Conservation (phyloP, 2,888 invertebrate species). For the Perizoma affinitatum region DNA sequence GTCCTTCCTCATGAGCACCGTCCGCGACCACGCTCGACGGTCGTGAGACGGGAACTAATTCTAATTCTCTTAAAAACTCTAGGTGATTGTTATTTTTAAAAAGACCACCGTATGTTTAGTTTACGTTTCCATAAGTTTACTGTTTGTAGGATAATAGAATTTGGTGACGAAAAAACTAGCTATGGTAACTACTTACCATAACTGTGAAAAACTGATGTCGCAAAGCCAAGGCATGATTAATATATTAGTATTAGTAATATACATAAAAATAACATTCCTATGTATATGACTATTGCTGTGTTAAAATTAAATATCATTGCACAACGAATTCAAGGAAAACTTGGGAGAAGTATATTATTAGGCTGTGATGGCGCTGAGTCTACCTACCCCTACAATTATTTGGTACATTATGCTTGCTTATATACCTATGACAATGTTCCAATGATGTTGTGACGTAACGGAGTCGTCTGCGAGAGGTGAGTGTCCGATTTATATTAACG, state of each 20-base stretch:
- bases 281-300: too few relatives aligned
- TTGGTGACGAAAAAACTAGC: too few relatives aligned
- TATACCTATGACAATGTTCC: slow-evolving; percentile 50
- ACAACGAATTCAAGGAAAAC: slow-evolving; percentile 8
- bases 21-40: too few relatives aligned
- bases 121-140: too few relatives aligned
- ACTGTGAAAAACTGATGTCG: not conserved
- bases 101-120: too few relatives aligned
- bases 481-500: slow-evolving; percentile 30
- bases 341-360: not conserved
- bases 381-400: slow-evolving; percentile 47
- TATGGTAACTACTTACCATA: too few relatives aligned
- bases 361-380: slow-evolving; percentile 35
- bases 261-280: slow-evolving; percentile 4
- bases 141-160: too few relatives aligned
- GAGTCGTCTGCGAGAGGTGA: slow-evolving; percentile 42
- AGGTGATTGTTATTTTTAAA: too few relatives aligned
- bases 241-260: slow-evolving; percentile 3
- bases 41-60: too few relatives aligned
- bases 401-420: slow-evolving; percentile 30
- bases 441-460: slow-evolving; percentile 58
- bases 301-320: slow-evolving; percentile 1
- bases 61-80: too few relatives aligned
- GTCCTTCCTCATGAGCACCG: too few relatives aligned
- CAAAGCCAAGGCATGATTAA: slow-evolving; percentile 5